phyloP scores from a whole-genome alignment of 1,140 invertebrate species.

The Cecropterus lyciades region DNA sequence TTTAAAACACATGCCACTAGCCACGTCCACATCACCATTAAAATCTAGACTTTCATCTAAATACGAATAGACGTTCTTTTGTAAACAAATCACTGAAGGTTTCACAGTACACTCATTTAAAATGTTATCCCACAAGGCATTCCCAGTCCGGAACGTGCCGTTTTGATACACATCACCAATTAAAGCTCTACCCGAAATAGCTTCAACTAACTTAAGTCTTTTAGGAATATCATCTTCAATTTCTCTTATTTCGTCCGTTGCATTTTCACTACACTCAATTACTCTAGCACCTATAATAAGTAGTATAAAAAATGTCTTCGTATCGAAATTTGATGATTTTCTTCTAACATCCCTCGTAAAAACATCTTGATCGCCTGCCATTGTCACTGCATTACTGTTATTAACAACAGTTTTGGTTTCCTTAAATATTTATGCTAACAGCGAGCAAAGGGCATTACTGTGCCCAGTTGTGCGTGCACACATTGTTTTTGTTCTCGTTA shows the following conservation, averaged over 20 bases:
- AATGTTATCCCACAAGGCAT: constrained; percentile 89
- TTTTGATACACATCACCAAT: constrained; percentile 70
- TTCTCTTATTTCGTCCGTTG: constrained; percentile 45
- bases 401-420: constrained; percentile 38
- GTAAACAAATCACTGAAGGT: constrained; percentile 89
- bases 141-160: constrained; percentile 85
- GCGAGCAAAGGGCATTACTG: constrained; percentile 39
- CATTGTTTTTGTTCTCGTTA: constrained; percentile 58
- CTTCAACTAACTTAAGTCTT: constrained; percentile 65
- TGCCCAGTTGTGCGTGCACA: constrained; percentile 39
- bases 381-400: constrained; percentile 67
- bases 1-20: constrained; percentile 88
- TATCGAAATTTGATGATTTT: constrained; percentile 23
- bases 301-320: constrained; percentile 45
- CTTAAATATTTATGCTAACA: constrained; percentile 44
- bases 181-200: constrained; percentile 58
- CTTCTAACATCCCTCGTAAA: constrained; percentile 22
- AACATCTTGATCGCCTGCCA: constrained; percentile 50
- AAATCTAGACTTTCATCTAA: constrained; percentile 87
- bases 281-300: constrained; percentile 47
- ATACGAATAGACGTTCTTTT: constrained; percentile 90
- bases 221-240: constrained; percentile 58
- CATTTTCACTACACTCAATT: constrained; percentile 54
- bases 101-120: constrained; percentile 88
- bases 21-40: constrained; percentile 87